A percentile compares a stretch with the other conserved stretches of the same genome.
Evolutionary conservation across 2,797 vertebrate species (phyloP).

Genomic region (Sarcophilus harrisii): DNA sequence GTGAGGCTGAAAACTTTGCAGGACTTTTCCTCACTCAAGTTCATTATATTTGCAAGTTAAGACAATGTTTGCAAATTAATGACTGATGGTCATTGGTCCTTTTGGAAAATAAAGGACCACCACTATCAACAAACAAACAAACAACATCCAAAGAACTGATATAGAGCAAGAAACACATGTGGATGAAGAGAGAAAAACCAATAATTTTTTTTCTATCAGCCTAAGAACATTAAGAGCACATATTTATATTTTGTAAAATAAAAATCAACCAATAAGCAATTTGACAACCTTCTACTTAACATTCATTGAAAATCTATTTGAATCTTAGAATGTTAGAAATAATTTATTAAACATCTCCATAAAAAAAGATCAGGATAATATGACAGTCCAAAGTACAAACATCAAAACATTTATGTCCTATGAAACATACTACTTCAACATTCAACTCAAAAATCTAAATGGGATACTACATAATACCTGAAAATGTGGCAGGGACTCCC

Average conservation of each 20-base stretch:
- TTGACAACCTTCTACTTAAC: background rate
- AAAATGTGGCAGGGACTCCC: conserved; percentile 77
- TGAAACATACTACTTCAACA: background rate
- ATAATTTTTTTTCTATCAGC: background rate
- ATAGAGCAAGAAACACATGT: background rate
- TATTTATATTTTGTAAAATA: background rate
- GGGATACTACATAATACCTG: conserved; percentile 82
- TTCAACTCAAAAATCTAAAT: background rate
- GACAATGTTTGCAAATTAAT: no score
- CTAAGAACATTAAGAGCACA: background rate
- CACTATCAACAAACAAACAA: background rate
- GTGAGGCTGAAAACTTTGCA: no score
- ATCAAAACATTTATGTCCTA: conserved; percentile 4
- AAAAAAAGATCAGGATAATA: conserved; percentile 1
- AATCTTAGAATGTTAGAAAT: background rate
- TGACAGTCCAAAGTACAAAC: background rate
- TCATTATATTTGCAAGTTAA: no score
- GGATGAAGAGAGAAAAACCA: background rate
- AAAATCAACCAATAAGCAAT: background rate
- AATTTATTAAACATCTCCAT: background rate
- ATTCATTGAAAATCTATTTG: background rate
- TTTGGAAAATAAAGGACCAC: no score
- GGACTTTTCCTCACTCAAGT: no score
- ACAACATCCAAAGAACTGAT: background rate
- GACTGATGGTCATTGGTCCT: no score